Percentiles rank a stretch among this genome's conserved stretches.
Evolutionary conservation across 2,797 vertebrate species (phyloP).

Genomic region (Ceyx erithaca): DNA sequence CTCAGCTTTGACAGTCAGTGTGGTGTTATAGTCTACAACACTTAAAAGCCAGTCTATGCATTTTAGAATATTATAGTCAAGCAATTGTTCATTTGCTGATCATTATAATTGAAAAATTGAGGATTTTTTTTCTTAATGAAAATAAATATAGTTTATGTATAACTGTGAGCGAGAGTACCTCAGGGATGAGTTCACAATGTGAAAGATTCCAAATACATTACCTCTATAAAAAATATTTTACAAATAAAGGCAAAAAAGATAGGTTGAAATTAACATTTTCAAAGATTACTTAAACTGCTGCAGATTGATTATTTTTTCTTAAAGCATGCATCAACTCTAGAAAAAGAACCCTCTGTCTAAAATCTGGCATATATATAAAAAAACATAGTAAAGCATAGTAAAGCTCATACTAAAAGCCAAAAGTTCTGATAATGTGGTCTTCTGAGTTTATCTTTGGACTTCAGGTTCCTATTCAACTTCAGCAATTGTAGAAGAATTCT

Average conservation of each 20-base stretch:
- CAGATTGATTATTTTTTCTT: not conserved
- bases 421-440: not conserved
- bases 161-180: not conserved
- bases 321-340: not conserved
- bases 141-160: not conserved
- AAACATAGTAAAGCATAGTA: not conserved
- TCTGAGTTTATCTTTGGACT: not conserved
- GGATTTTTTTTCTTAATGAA: not conserved
- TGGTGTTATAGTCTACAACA: not conserved
- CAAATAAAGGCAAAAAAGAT: not conserved
- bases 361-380: not conserved
- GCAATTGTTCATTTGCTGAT: not conserved
- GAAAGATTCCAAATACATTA: not conserved
- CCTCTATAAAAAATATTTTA: not conserved
- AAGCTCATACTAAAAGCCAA: not conserved
- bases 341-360: not conserved
- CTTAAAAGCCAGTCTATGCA: not conserved
- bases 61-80: not conserved
- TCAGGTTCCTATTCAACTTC: not conserved
- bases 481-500: not conserved
- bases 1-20: not conserved
- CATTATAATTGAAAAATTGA: not conserved
- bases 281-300: not conserved
- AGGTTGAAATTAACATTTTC: not conserved
- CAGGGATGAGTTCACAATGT: not conserved